A percentile compares a stretch with the other conserved stretches of the same genome.
Conservation (phyloP, 2,888 invertebrate genomes). For the Exocentrus adspersus region DNA sequence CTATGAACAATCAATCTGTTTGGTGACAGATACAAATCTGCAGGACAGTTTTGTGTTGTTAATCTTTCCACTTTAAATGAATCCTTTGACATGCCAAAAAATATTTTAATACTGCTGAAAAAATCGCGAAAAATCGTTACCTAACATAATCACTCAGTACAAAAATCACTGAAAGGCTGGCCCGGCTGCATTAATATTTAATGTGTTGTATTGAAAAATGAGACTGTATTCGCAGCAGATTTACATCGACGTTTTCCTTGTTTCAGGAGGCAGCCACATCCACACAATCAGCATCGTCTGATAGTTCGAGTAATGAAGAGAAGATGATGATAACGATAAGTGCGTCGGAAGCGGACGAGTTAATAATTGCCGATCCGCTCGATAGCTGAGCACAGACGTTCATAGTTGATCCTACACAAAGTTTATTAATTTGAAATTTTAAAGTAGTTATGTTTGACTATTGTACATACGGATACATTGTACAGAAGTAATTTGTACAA, state of each 20-base stretch:
- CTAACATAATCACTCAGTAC: no score
- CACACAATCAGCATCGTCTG: conserved; percentile 77
- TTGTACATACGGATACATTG: conserved; percentile 26
- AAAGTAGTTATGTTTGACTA: conserved; percentile 24
- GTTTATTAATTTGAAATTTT: conserved; percentile 33
- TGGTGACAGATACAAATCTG: no score
- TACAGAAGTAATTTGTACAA: conserved; percentile 29
- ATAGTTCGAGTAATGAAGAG: conserved; percentile 76
- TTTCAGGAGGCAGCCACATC: conserved; percentile 76
- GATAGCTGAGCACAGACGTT: conserved; percentile 62
- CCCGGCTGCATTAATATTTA: no score
- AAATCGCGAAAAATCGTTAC: no score
- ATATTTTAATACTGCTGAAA: no score
- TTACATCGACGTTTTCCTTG: conserved; percentile 28
- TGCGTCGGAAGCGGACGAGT: conserved; percentile 66
- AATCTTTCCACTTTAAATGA: no score
- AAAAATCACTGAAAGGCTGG: neutral
- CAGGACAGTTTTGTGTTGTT: no score
- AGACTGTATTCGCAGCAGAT: neutral
- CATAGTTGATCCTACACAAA: conserved; percentile 33
- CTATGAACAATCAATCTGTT: no score
- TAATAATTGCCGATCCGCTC: conserved; percentile 62
- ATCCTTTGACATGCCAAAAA: no score
- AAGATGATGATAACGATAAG: conserved; percentile 82
- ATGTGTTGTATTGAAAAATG: neutral